Evolutionary conservation across 2,113 vertebrate species (phyloP).

Genomic region (Martes martes): DNA sequence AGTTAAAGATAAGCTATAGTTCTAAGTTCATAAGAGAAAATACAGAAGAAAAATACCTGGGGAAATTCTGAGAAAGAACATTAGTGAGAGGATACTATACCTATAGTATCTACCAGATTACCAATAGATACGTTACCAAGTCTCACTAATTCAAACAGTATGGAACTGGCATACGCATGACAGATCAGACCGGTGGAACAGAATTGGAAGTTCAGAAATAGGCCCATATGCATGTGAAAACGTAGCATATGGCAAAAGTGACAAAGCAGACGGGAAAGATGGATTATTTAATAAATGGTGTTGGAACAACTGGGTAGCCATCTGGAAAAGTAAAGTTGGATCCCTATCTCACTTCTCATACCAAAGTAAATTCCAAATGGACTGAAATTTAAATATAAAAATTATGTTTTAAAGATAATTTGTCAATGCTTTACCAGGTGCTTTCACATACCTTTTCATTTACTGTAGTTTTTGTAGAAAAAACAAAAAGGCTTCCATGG

Average conservation of each 20-base stretch:
- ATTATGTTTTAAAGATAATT: slow-evolving; percentile 2
- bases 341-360: slow-evolving; percentile 18
- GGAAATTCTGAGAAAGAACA: background rate
- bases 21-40: slow-evolving; percentile 10
- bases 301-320: background rate
- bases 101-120: background rate
- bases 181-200: background rate
- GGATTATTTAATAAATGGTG: background rate
- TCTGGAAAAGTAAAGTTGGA: slow-evolving; percentile 17
- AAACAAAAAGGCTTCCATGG: background rate
- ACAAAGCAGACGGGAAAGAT: background rate
- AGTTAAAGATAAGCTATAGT: background rate
- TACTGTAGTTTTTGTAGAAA: background rate
- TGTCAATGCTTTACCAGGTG: background rate
- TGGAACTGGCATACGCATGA: background rate
- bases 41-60: background rate
- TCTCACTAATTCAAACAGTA: background rate
- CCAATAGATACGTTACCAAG: background rate
- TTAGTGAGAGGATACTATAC: background rate
- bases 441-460: background rate
- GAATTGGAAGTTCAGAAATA: background rate
- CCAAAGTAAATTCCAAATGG: slow-evolving; percentile 22
- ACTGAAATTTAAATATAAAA: slow-evolving; percentile 24
- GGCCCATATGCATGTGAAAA: background rate
- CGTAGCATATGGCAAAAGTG: background rate